Base-by-base conservation (phyloP, 2,113 vertebrate species). In the Ptilonorhynchus violaceus region DNA sequence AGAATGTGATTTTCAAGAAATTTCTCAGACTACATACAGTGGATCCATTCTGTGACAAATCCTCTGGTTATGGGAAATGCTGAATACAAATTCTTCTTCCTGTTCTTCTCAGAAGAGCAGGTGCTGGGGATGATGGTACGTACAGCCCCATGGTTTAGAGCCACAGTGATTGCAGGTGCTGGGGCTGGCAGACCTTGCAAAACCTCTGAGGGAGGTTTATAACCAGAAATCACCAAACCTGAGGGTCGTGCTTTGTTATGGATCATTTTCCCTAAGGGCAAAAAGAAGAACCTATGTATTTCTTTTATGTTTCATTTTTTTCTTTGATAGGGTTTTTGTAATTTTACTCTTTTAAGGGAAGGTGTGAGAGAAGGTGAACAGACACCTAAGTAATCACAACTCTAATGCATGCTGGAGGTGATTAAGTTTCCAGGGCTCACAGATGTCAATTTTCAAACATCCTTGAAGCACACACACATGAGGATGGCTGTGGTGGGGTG, bases 111-210 rank as follows among this genome's bases (percentile, higher is more conserved):
- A 35, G 35, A 70, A 20, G 30, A 69, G 23, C 3, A 42, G 24
- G 1, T 22, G 31, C 10, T 35, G 30, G 7, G 22, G 11, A 49
- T 21, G 49, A 44, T 1, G 2, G 10, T 17, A 41, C 4, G 4
- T 8, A 53, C 5, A 52, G 3, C 15, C 14, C 3, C 46, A 27
- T 6, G 20, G 21, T 63, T 67, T 49, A 47, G 15, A 86, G 37
- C 2, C 21, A 25, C 6, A 16, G 6, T 16, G 15, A 59, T 2
- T 70, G 30, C 3, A 75, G 12, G 11, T 17, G 20, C 13, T 23
- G 30, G 24, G 24, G 5, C 15, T 64, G 49, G 30, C 27, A 85
- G 4, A 19, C 16, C 28, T 37, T 58, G 15, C 37, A 39, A 60
- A 53, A 53, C 14, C 35, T 42, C 30, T 0, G 2, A 18, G 42